Conservation (phyloP, 2,888 invertebrate genomes). For the Drosophila koepferae region DNA sequence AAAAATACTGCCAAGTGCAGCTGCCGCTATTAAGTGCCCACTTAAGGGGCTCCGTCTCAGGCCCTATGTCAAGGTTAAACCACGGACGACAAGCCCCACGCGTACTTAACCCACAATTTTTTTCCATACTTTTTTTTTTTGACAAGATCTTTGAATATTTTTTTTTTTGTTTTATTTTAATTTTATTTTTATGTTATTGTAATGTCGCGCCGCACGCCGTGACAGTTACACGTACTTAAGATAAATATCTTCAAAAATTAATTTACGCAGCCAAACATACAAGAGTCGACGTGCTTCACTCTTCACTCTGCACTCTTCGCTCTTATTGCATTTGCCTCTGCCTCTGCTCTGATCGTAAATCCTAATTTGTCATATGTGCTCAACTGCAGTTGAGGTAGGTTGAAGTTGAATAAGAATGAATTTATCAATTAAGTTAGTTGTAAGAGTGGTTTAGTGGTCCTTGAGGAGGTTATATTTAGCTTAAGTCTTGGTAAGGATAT, state of each 20-base stretch:
- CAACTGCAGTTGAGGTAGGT: conserved; percentile 33
- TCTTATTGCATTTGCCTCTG: not conserved
- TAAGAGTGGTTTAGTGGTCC: not conserved
- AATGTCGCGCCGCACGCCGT: conserved; percentile 31
- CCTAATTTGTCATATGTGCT: conserved; percentile 44
- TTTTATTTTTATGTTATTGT: conserved; percentile 31
- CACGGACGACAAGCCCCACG: conserved; percentile 71
- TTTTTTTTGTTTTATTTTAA: conserved; percentile 10
- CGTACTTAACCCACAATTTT: conserved; percentile 77
- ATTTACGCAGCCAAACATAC: conserved; percentile 30
- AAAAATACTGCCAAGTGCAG: conserved; percentile 58
- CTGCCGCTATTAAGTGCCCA: conserved; percentile 57
- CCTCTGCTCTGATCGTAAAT: conserved; percentile 35
- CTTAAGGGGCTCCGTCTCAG: conserved; percentile 53
- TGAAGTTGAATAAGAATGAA: not conserved
- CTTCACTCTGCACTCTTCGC: conserved; percentile 1
- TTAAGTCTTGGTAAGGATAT: no score
- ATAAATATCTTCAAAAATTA: conserved; percentile 57
- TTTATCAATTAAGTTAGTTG: not conserved
- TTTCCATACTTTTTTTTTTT: conserved; percentile 29
- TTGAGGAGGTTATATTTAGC: not conserved
- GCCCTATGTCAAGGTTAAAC: conserved; percentile 75
- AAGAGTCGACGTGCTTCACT: conserved; percentile 9
- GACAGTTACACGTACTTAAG: conserved; percentile 79
- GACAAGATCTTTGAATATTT: conserved; percentile 50